Conservation (phyloP, 2,888 invertebrate genomes). For the Acanthosepion esculentum region DNA sequence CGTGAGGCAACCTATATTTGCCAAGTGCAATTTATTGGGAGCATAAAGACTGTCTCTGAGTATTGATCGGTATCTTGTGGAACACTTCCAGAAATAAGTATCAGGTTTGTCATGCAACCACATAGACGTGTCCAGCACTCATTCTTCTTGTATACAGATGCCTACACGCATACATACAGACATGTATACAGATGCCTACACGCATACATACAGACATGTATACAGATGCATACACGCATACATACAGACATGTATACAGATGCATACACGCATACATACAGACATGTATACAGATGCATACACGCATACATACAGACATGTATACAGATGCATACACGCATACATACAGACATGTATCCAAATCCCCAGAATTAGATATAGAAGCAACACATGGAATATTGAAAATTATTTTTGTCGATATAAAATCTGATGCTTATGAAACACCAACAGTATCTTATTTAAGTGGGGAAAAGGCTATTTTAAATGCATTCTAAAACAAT, state of each 20-base stretch:
- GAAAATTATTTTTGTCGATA: too few species aligned
- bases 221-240: background rate
- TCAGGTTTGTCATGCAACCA: background rate
- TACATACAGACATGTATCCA: background rate
- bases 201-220: background rate
- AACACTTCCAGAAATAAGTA: background rate
- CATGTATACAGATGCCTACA: background rate
- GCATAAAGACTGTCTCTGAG: background rate
- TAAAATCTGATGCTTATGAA: too few species aligned
- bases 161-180: background rate
- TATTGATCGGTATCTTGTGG: background rate
- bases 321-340: background rate
- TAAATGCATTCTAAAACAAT: too few species aligned
- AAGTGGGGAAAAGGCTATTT: too few species aligned
- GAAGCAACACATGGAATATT: too few species aligned
- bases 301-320: background rate
- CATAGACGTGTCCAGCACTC: background rate
- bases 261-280: background rate
- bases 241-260: background rate
- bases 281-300: background rate
- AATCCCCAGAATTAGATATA: background rate
- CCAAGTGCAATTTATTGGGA: conserved; percentile 14
- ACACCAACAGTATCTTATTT: too few species aligned
- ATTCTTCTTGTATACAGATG: background rate
- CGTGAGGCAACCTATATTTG: background rate